Base-by-base conservation (phyloP, 2,888 invertebrate species). In the Spilarctia lutea region DNA sequence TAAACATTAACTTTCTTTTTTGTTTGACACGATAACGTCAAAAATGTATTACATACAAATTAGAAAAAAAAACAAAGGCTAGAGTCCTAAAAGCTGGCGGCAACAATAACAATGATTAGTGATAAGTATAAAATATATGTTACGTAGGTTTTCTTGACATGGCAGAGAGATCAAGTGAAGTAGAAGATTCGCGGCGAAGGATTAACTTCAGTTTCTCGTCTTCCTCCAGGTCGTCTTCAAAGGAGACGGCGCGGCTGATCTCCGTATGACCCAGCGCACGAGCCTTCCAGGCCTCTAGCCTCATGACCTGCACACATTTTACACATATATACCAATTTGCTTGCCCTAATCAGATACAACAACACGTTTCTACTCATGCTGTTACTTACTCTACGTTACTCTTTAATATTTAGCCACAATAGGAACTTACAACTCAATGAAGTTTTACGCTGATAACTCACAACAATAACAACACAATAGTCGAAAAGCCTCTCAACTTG, bases 221-320 rank as follows among this genome's bases (percentile, higher is more conserved):
- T 76, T 95, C 95, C 60, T 94, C 94, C 0, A 93, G 79, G 75
- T 95, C 94, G 48, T 96, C 95, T 78, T 95, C 95, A 66, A 92
- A 86, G 4, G 94, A 94, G 74, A 93, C 88, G 39, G 94, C 90
- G 79, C 94, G 93, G 77, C 88, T 90, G 70, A 92, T 88, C 77
- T 92, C 91, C 35, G 91, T 84, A 76, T 89, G 93, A 80, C 96
- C 97, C 94, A 95, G 96, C 90, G 96, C 96, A 86, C 96, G 96
- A 90, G 95, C 96, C 92, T 94, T 96, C 96, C 97, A 97, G 78
- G 96, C 96, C 89, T 97, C 97, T 93, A 97, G 92, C 93, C 97
- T 97, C 97, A 97, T 96, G 96, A 97, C 97, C 97, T 97, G 56
- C 67, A 66, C 63, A 67, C 1, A 71, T 72, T 24, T 48, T 48